phyloP scores from a whole-genome alignment of 2,888 invertebrate genomes.

The Calephelis perditalis region DNA sequence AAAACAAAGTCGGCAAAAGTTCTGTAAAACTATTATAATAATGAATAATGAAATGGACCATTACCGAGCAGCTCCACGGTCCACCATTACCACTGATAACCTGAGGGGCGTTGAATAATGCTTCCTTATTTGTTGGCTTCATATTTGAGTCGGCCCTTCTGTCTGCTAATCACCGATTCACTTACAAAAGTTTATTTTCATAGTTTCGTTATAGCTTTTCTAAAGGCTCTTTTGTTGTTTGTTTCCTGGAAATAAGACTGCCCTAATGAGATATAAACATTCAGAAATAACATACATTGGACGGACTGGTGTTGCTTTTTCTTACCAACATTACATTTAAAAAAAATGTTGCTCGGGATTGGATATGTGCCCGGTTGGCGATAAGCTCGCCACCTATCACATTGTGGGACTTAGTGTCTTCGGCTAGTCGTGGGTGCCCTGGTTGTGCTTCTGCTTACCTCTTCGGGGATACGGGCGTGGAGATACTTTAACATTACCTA shows the following conservation, averaged over 20 bases:
- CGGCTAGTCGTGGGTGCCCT: too few relatives aligned
- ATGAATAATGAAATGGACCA: conserved; percentile 12
- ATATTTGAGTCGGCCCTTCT: conserved; percentile 34
- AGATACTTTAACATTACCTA: too few relatives aligned
- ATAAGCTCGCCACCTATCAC: too few relatives aligned
- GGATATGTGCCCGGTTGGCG: too few relatives aligned
- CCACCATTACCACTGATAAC: conserved; percentile 41
- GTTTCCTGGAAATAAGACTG: not conserved
- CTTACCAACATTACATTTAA: too few relatives aligned
- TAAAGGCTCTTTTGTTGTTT: not conserved
- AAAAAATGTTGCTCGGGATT: too few relatives aligned
- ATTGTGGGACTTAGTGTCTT: too few relatives aligned
- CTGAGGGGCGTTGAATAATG: conserved; percentile 50
- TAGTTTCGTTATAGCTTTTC: not conserved
- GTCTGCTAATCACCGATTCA: conserved; percentile 24
- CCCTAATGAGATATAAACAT: too few relatives aligned
- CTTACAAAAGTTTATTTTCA: conserved; percentile 18
- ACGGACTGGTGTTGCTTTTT: too few relatives aligned
- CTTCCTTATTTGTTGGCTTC: conserved; percentile 49
- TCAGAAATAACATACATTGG: too few relatives aligned
- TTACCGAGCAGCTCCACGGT: not conserved
- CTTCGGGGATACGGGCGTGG: too few relatives aligned
- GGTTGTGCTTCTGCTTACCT: too few relatives aligned
- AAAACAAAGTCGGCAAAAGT: conserved; percentile 6
- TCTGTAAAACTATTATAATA: conserved; percentile 10